These are phyloP conservation scores for Taxidea taxus DNA, from an alignment of 2,113 vertebrate genomes.

Conservation along the genomic window DNA sequence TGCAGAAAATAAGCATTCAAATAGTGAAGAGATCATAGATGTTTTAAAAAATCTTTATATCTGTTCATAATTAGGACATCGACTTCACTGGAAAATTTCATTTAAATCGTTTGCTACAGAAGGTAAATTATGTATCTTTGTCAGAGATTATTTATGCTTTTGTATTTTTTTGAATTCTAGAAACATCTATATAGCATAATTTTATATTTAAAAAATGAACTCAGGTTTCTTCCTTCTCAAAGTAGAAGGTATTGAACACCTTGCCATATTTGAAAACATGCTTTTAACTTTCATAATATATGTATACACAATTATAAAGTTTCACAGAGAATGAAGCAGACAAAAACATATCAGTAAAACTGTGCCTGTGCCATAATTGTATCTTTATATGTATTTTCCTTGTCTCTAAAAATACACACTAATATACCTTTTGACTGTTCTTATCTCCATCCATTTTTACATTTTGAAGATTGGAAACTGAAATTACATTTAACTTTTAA, in stretches of 20 bases:
- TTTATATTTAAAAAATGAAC: neutral
- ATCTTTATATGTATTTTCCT: neutral
- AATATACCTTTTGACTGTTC: slow-evolving; percentile 40
- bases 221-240: neutral
- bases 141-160: slow-evolving; percentile 16
- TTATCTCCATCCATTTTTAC: slow-evolving; percentile 69
- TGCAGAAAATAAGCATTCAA: neutral
- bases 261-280: slow-evolving; percentile 24
- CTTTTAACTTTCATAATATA: slow-evolving; percentile 68
- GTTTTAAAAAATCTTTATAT: neutral
- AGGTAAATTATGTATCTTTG: slow-evolving; percentile 36
- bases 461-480: slow-evolving; percentile 73
- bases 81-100: neutral
- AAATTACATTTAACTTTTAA: slow-evolving; percentile 81
- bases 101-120: slow-evolving; percentile 12
- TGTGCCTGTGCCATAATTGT: neutral
- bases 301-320: slow-evolving; percentile 57
- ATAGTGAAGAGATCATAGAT: neutral
- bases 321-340: neutral
- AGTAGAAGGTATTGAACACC: neutral
- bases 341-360: neutral
- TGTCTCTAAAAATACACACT: neutral
- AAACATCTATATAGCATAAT: neutral
- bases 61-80: neutral
- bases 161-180: neutral